Evolutionary conservation across 2,797 vertebrate species (phyloP), one percentile per base, ranked within the genome.

Genomic region (Pseudopleuronectes americanus): DNA sequence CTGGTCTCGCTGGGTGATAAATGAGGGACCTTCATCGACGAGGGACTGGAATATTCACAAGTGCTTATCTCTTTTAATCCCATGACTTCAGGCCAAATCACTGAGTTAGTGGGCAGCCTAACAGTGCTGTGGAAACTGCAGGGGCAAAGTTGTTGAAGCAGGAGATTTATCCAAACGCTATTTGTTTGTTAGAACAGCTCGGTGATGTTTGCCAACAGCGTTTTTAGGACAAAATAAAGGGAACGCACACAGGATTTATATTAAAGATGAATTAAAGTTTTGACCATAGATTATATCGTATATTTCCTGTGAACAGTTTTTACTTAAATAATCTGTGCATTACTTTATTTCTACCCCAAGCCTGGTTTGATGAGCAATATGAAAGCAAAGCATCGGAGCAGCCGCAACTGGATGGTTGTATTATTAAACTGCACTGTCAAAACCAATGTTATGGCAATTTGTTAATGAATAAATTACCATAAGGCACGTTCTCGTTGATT

Each of bases 61-160:
- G 76, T 66, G 81, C 80, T 91, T 90, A 87, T 88, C 89, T 87
- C 84, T 80, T 80, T 88, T 91, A 91, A 91, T 91, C 89, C 83
- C 69, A 21, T 68, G 64, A 83, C 86, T 57, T 41, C 74, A 28
- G 85, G 83, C 78, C 70, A 84, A 83, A 56, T 81, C 57, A 59
- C 57, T 77, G 70, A 89, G 43, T 45, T 17, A 38, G 36, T 38
- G 47, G 43, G 65, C 74, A 60, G 17, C 43, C 43, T 19, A 79
- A 70, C 70, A 73, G 63, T n/a, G 51, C 60, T 64, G 67, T 51
- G 68, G 52, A 74, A 84, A 80, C 79, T 77, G 68, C 70, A 68
- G 67, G 87, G 71, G 6, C 62, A 77, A 71, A 66, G 76, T 79
- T 88, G 66, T 86, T 83, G 85, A 84, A 87, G 66, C 51, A 55